Evolutionary conservation across 1,140 invertebrate genomes (phyloP), one percentile per base, ranked within the genome.

Genomic region (Paracyclopina nana): DNA sequence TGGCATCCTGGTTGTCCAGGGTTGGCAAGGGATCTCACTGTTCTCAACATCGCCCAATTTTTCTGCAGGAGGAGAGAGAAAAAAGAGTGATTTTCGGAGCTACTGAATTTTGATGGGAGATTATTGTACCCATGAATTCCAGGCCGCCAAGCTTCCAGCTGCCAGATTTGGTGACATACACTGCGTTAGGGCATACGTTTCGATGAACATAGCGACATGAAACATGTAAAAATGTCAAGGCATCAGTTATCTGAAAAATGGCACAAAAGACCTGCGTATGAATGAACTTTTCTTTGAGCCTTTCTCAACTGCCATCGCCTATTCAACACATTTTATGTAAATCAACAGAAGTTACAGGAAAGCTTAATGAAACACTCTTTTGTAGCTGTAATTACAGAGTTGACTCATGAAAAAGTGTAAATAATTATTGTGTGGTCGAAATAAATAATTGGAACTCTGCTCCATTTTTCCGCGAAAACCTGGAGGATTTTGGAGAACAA

Each of bases 71-170:
- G 20, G 31, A 55, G 5, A 52, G 18, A 55, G 26, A 27, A 2
- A 50, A 8, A n/a, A n/a, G 8, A 11, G 29, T 30, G 29, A n/a
- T 30, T 30, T 30, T 30, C n/a, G n/a, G n/a, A n/a, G n/a, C n/a
- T n/a, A 4, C 14, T 14, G 12, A 20, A 51, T 31, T 14, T 22
- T 26, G 30, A 55, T 48, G 30, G 5, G 16, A 18, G 8, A 53
- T 4, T 30, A 22, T 68, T 69, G 72, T 65, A 84, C 81, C 81
- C 57, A 78, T 75, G 68, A 96, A 96, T 61, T 95, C 91, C 34
- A 97, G 73, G 3, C 91, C 88, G 12, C 80, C 80, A 20, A 97
- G 70, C 64, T 96, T 96, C 92, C 92, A 97, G 6, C 82, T 87
- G 30, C 88, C 87, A 40, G 77, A 76, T 60, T 82, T 86, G n/a